phyloP scores from a whole-genome alignment of 2,113 vertebrate genomes.

The Numida meleagris region DNA sequence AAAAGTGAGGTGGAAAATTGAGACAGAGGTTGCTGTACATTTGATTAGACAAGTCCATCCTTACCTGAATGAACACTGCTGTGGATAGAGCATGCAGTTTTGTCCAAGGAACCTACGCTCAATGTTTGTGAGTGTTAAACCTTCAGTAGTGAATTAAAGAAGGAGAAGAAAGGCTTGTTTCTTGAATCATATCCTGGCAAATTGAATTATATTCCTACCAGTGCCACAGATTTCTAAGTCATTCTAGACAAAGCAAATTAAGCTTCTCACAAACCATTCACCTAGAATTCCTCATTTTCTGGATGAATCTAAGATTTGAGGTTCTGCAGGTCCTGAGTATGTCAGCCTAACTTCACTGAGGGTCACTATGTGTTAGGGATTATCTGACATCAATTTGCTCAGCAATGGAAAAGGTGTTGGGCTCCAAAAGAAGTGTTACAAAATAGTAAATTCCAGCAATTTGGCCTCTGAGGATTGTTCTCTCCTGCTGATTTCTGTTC shows the following conservation, averaged over 20 bases:
- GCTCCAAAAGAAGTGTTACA: neutral
- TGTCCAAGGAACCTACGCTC: neutral
- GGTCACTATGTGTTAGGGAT: neutral
- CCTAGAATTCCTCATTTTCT: neutral
- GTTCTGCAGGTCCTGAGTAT: neutral
- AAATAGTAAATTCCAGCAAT: neutral
- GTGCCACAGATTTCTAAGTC: neutral
- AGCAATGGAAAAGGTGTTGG: neutral
- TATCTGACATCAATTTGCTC: neutral
- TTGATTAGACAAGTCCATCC: neutral
- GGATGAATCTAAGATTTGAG: neutral
- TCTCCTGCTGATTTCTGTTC: neutral
- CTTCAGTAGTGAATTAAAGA: neutral
- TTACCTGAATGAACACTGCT: neutral
- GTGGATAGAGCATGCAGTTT: neutral
- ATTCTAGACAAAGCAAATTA: neutral
- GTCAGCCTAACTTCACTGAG: neutral
- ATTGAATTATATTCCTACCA: neutral
- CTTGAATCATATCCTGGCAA: neutral
- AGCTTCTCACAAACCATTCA: neutral
- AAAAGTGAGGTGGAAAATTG: neutral
- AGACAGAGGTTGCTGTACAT: neutral
- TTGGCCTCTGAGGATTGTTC: neutral
- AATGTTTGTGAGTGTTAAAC: neutral
- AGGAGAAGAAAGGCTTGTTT: neutral